phyloP scores from a whole-genome alignment of 2,888 invertebrate species.

The Apamea anceps region DNA sequence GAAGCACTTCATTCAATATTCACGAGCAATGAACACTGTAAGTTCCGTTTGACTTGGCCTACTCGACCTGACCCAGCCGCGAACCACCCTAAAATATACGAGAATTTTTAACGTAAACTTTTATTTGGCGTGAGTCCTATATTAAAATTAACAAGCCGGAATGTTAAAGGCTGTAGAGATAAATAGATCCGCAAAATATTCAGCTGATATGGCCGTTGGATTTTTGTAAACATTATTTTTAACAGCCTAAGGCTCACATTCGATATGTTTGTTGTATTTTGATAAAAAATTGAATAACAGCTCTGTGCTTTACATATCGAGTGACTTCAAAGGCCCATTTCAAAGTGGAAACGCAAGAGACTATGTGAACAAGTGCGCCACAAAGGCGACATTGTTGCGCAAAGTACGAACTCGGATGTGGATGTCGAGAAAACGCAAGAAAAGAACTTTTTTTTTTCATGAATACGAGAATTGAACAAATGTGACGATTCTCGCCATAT shows the following conservation, averaged over 20 bases:
- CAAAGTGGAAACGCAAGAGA: conserved; percentile 45
- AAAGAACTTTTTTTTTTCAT: conserved; percentile 1
- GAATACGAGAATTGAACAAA: conserved; percentile 24
- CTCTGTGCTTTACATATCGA: conserved; percentile 70
- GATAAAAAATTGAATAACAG: conserved; percentile 69
- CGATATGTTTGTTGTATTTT: conserved; percentile 58
- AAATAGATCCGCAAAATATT: conserved; percentile 35
- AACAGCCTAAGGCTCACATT: conserved; percentile 34
- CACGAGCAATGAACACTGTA: conserved; percentile 73
- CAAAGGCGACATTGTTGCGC: conserved; percentile 60
- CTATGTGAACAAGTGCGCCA: conserved; percentile 43
- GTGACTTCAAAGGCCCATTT: conserved; percentile 67
- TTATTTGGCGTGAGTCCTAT: conserved; percentile 42
- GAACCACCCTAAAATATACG: conserved; percentile 59
- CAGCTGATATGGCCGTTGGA: conserved; percentile 15
- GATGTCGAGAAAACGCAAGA: conserved; percentile 15
- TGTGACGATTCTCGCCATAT: not conserved
- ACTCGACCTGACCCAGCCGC: conserved; percentile 70
- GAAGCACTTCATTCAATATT: conserved; percentile 75
- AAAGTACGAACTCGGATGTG: conserved; percentile 34
- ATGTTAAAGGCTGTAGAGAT: conserved; percentile 44
- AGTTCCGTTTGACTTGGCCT: conserved; percentile 71
- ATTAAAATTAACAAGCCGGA: conserved; percentile 51
- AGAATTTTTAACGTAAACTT: conserved; percentile 45
- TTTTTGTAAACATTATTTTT: conserved; percentile 47